Evolutionary conservation across 2,888 invertebrate species (phyloP), one percentile per base, ranked within the genome.

Genomic region (Halictus quadricinctus): DNA sequence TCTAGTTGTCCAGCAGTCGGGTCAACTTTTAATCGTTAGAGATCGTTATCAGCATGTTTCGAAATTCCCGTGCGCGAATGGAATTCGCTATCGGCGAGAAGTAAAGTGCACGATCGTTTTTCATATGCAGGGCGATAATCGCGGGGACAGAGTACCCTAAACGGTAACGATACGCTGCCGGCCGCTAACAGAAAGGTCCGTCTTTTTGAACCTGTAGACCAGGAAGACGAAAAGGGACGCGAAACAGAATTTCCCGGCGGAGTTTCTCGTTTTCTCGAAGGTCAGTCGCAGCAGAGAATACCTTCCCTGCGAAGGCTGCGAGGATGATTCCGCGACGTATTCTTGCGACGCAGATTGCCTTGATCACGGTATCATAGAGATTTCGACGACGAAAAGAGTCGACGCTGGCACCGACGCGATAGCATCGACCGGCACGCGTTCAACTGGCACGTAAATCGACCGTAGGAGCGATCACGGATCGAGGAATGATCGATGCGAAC

Each of bases 121-220:
- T 83, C 84, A 80, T 50, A 70, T 83, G 50, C 54, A 89, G 86
- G 76, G 72, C 72, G 80, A 83, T 84, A 89, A 64, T 86, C 87
- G 87, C 73, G 83, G 76, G 78, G 72, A 81, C 69, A 76, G 80
- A 76, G 70, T 64, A 58, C 76, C 64, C 50, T 84, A 85, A 77
- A 82, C 46, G 54, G 41, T 79, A 77, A 58, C 60, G 73, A 83
- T 46, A 36, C 70, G 76, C 76, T 76, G 87, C 83, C 83, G 70
- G 60, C 60, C 48, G 73, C 64, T 79, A 76, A 76, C 83, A 79
- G 81, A 41, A 77, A 41, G 78, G 80, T 85, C 82, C 84, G 74
- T 87, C 81, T 88, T 88, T 88, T 87, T 89, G 79, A 84, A 82
- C 85, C 82, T 83, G 83, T 80, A 90, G 90, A 86, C 87, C 64